These are phyloP conservation scores for Caenorhabditis virilis DNA, from an alignment of 2,888 invertebrate genomes.

Conservation along the genomic window DNA sequence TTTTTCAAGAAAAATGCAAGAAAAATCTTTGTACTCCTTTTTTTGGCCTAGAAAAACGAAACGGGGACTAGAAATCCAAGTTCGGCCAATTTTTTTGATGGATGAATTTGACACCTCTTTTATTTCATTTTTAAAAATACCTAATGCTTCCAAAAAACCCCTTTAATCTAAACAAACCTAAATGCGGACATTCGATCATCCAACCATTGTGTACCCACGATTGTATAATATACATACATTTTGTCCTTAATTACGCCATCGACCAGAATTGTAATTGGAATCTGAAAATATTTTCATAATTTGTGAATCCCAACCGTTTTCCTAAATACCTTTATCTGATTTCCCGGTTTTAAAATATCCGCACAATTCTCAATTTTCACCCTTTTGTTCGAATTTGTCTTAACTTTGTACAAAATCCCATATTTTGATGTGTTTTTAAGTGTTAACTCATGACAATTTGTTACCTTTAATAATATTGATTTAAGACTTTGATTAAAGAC, in stretches of 20 bases:
- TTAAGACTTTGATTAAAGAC: not conserved
- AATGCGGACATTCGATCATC: conserved; percentile 33
- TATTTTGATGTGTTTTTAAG: conserved; percentile 29
- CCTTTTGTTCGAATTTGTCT: conserved; percentile 33
- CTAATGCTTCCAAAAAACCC: no score
- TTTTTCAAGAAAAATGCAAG: no score
- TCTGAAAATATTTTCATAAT: not conserved
- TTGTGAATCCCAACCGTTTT: not conserved
- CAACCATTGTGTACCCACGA: conserved; percentile 42
- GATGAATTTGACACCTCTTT: no score
- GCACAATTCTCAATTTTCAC: conserved; percentile 39
- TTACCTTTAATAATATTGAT: no score
- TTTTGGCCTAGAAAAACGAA: no score
- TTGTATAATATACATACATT: conserved; percentile 31
- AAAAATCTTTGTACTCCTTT: no score
- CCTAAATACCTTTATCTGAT: conserved; percentile 26
- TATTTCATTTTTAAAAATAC: no score
- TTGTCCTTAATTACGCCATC: conserved; percentile 16
- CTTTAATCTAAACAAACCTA: no score
- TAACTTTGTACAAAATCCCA: conserved; percentile 37
- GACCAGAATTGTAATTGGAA: conserved; percentile 18
- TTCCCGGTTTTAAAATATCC: conserved; percentile 34
- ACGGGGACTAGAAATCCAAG: no score
- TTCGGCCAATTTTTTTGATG: no score
- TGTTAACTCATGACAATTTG: conserved; percentile 20